phyloP scores from a whole-genome alignment of 2,113 vertebrate genomes.

The Ptilorrhoa leucosticta region DNA sequence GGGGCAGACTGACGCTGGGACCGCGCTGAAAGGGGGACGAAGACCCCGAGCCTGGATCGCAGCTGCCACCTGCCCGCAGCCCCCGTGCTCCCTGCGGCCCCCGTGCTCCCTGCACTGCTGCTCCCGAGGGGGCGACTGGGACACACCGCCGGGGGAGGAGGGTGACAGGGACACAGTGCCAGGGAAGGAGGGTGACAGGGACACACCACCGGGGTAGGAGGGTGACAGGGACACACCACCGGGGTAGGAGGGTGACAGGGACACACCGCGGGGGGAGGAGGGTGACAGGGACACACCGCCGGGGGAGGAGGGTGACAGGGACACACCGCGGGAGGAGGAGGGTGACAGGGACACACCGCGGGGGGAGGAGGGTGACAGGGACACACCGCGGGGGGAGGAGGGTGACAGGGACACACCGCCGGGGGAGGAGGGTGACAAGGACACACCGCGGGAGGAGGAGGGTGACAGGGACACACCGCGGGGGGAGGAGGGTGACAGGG shows the following conservation, averaged over 20 bases:
- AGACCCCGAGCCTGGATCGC: neutral
- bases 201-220: neutral
- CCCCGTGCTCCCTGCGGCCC: neutral
- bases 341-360: neutral
- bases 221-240: neutral
- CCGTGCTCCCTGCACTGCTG: neutral
- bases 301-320: neutral
- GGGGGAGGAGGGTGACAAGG: neutral
- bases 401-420: too few relatives aligned
- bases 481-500: neutral
- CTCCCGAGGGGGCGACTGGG: neutral
- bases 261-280: neutral
- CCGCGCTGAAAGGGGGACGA: fast-evolving
- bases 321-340: too few relatives aligned
- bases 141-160: neutral
- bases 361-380: neutral
- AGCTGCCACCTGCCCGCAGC: neutral
- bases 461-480: neutral
- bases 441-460: neutral
- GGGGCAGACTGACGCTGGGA: fast-evolving
- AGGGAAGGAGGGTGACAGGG: neutral
- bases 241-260: neutral
- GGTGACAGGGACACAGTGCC: neutral
- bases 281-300: neutral
- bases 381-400: neutral